Conservation (phyloP, 2,797 vertebrate species). For the Galago senegalensis region DNA sequence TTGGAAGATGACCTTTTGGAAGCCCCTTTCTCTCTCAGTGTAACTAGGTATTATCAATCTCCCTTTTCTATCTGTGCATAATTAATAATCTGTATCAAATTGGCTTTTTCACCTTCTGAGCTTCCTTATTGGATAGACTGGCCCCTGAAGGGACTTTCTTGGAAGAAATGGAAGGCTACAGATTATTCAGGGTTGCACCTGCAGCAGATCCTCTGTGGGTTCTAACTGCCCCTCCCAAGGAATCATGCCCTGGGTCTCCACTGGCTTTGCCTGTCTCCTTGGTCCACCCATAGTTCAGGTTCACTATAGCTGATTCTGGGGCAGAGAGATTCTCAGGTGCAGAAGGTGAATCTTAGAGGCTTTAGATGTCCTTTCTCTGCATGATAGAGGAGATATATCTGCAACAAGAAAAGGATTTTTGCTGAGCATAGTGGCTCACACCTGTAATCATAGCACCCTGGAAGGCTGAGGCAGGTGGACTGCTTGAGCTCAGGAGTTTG, state of each 20-base stretch:
- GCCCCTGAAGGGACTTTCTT: neutral
- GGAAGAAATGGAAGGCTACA: slow-evolving; percentile 18
- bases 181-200: neutral
- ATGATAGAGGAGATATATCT: neutral
- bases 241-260: neutral
- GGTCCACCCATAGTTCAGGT: neutral
- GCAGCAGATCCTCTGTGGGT: neutral
- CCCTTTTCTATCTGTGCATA: neutral
- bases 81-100: slow-evolving; percentile 19
- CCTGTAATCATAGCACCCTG: too few relatives aligned
- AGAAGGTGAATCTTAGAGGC: neutral
- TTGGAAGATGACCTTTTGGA: neutral
- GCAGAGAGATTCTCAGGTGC: neutral
- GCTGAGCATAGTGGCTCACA: too few relatives aligned
- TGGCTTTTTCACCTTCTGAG: slow-evolving; percentile 23
- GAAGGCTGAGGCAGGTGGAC: too few relatives aligned
- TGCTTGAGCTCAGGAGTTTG: too few relatives aligned
- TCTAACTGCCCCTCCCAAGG: neutral
- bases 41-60: neutral
- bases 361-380: neutral
- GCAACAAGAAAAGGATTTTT: neutral
- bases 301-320: neutral
- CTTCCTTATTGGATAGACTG: neutral
- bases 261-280: neutral
- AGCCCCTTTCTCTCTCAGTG: neutral